Evolutionary conservation across 2,113 vertebrate species (phyloP), one percentile per base, ranked within the genome.

Genomic region (Gadus chalcogrammus): DNA sequence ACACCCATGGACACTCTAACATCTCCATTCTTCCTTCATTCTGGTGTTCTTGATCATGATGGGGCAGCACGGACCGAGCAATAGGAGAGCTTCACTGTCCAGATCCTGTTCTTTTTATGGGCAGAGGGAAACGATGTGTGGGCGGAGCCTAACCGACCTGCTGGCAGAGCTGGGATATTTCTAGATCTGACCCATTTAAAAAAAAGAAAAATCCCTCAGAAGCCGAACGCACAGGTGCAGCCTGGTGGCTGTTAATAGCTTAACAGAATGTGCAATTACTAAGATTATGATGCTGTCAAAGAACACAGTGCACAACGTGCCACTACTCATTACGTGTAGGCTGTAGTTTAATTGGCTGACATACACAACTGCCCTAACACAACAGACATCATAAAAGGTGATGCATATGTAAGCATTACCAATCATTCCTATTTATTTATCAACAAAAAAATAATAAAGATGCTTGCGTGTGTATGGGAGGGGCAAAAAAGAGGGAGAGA

Each of bases 171-270:
- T 61, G 67, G 74, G 85, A 86, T 90, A 89, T 91, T 91, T 91
- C 79, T 69, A 81, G 87, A 87, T n/a, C 77, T 90, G 89, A 90
- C 88, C 88, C 78, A 89, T 82, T 91, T 90, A 81, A 81, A 76
- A 67, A 67, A 72, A 61, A 74, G 55, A 55, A 55, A 58, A 48
- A 48, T 48, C 42, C 42, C 9, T 20, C 58, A 78, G 73, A 84
- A 74, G 73, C 82, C 74, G 71, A 38, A 18, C 80, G 79, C 75
- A 15, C 82, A 88, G 84, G 86, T 91, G 79, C 85, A 84, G 82
- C 77, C 82, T 80, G 73, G 79, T 56, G 70, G 67, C 65, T 73
- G 67, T 72, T 61, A 69, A 58, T 65, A 59, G 28, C n/a, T 31
- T 72, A 61, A 59, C 68, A 65, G 60, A 52, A 64, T 75, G 58